Base-by-base conservation (phyloP, 2,797 vertebrate species). In the Cynodonichthys magdalenae region DNA sequence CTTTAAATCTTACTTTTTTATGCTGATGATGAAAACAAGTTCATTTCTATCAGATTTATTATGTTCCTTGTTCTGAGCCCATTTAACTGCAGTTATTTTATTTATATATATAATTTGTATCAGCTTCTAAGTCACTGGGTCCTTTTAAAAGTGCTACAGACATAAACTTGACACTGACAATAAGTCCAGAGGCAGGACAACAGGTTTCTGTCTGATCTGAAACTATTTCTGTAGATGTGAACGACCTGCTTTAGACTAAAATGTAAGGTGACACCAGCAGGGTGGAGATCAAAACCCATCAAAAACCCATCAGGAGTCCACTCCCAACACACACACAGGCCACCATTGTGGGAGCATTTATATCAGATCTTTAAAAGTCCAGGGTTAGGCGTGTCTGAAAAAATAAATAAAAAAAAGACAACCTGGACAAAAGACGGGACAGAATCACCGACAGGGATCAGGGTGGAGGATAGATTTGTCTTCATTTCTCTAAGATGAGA, bases 201-300 rank as follows among this genome's bases (percentile, higher is more conserved):
- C 17, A 11, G 31, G 15, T 15, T 51, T 49, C 54, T 11, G 15
- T 29, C 10, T 56, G 18, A 12, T 50, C 39, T 3, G 14, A 51
- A 19, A 52, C 15, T 6, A 10, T 19, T 67, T 31, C 9, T 51
- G 17, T 8, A 39, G 10, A 44, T 18, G 14, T 34, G 14, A 27
- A 5, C 17, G 15, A 59, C 15, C 18, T 17, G 28, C 11, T 11
- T 39, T 10, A 39, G 36, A 39, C 36, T 11, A 39, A 6, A 15
- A 15, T 53, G 74, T 63, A 79, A 83, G 55, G 53, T 15, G 80
- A 87, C 60, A 74, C 73, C 53, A n/a, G 41, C 50, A 53, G 74
- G 84, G 82, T 46, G 84, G 79, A 70, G 77, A 71, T 75, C 50
- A 51, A 71, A 77, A 74, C 61, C 66, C 15, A 54, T 67, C 51